Evolutionary conservation across 2,888 invertebrate species (phyloP).

Genomic region (Trachelus tabidus): DNA sequence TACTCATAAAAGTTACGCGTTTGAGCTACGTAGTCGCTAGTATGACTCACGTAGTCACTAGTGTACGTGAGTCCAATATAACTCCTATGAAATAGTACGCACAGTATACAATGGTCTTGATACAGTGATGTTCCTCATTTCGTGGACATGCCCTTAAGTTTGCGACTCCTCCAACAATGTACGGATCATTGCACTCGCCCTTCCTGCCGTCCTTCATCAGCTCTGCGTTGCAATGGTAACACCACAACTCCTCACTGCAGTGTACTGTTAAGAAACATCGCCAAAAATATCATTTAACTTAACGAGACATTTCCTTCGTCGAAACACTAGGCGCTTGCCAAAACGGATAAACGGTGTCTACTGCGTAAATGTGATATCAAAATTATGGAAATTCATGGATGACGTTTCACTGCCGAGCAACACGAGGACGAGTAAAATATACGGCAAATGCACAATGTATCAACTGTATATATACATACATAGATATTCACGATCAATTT

Average conservation of each 20-base stretch:
- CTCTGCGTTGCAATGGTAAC: slow-evolving; percentile 49
- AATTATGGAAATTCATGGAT: background rate
- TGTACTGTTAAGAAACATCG: background rate
- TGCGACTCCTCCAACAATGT: slow-evolving; percentile 29
- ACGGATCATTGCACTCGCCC: slow-evolving; percentile 51
- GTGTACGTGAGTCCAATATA: background rate
- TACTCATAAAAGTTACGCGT: background rate
- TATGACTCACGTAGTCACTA: background rate
- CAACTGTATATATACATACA: background rate
- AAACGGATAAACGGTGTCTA: background rate
- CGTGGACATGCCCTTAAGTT: slow-evolving; percentile 42
- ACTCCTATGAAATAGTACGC: background rate
- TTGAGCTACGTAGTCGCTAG: background rate
- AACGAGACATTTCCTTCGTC: slow-evolving; percentile 21
- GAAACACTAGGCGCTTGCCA: background rate
- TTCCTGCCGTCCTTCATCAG: slow-evolving; percentile 35
- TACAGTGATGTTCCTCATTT: slow-evolving; percentile 45
- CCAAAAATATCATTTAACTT: slow-evolving; percentile 5
- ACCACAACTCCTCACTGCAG: slow-evolving; percentile 36
- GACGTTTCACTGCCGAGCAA: background rate
- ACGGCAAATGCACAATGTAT: background rate
- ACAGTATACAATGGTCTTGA: slow-evolving; percentile 48
- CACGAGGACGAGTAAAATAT: background rate
- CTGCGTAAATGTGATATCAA: background rate
- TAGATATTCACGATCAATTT: too few species aligned